phyloP scores from a whole-genome alignment of 2,113 vertebrate species.

The Oplegnathus fasciatus region DNA sequence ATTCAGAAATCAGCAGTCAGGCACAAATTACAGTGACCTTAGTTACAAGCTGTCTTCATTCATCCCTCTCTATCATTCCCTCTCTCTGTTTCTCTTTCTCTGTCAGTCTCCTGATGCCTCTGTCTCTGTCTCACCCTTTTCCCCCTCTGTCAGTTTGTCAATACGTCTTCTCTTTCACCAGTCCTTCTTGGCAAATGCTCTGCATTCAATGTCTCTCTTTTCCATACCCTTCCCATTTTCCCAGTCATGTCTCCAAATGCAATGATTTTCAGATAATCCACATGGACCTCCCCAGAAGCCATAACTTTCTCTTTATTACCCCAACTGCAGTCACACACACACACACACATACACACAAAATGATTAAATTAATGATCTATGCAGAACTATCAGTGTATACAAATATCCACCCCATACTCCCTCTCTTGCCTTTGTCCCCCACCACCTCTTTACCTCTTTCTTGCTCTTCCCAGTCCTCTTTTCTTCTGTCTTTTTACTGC shows the following conservation, averaged over 20 bases:
- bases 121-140: background rate
- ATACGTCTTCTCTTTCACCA: slow-evolving; percentile 21
- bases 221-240: background rate
- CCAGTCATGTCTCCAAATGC: slow-evolving; percentile 1
- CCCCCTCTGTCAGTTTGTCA: slow-evolving; percentile 30
- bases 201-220: background rate
- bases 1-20: background rate
- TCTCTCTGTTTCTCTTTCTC: background rate
- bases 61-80: background rate
- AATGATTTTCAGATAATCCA: background rate
- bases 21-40: background rate
- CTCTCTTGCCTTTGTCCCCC: background rate
- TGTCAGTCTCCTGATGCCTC: background rate
- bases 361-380: background rate
- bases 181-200: background rate
- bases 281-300: background rate
- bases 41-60: background rate
- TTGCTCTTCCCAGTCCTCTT: background rate
- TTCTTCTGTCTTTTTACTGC: slow-evolving; percentile 2
- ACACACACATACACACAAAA: background rate
- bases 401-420: slow-evolving; percentile 17
- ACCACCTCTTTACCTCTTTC: background rate
- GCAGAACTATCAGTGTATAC: slow-evolving; percentile 3
- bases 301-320: background rate
- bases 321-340: background rate